Evolutionary conservation across 1,140 invertebrate species (phyloP), one percentile per base, ranked within the genome.

Genomic region (Diorhabda elongata): DNA sequence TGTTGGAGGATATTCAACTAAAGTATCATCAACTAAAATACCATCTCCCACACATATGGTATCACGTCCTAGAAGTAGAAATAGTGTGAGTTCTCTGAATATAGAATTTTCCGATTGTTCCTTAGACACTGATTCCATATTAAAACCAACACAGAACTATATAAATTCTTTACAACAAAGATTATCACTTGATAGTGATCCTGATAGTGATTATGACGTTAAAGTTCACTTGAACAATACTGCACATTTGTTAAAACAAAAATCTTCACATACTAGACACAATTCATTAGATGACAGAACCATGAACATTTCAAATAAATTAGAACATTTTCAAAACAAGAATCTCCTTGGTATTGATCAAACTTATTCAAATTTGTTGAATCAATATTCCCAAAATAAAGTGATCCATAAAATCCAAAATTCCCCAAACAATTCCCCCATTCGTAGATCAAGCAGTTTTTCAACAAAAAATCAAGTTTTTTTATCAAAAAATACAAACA

Each of bases 61-160:
- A 73, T 82, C 81, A 58, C 79, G 85, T 74, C 81, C 83, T 45
- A 76, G 84, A 69, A 84, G 83, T 77, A 75, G 81, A 65, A 84
- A 82, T 71, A 83, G 82, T 71, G 77, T 79, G n/a, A 77, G 73
- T 60, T 80, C 77, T 6, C 65, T 73, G 42, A 76, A 78, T 58
- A 70, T 77, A 9, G 79, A 80, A 56, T 72, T 79, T 64, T 78
- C 77, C 42, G 82, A 84, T 62, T 81, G 80, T 66, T 84, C 82
- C 71, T 82, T 88, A 72, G 88, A 89, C 67, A 86, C 86, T 0
- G 88, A 89, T 74, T 84, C 86, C 0, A 89, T 89, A 72, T 79
- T 90, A 42, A 84, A 87, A 66, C 88, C 88, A 73, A 89, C 88
- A 2, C 87, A 89, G 74, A 88, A 87, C 71, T 88, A 88, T 8